These are phyloP conservation scores for Mastomys coucha DNA, from an alignment of 2,113 vertebrate species.

Conservation along the genomic window DNA sequence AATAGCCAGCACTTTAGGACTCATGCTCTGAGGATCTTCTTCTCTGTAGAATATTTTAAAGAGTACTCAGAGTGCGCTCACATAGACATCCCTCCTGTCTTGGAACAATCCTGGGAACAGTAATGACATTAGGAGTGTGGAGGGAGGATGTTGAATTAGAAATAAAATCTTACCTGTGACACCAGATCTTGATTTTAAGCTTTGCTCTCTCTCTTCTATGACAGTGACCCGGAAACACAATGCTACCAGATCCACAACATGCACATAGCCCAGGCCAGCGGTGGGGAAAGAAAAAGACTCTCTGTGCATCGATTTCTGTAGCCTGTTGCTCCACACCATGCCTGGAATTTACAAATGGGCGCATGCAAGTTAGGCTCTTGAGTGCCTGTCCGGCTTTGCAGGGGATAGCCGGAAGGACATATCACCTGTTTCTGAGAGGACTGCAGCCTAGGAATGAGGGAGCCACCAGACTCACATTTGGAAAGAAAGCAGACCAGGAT, in stretches of 20 bases:
- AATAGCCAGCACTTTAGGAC: not conserved
- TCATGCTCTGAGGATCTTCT: not conserved
- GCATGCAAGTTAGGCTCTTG: not conserved
- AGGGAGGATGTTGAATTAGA: no score
- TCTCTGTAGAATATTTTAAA: not conserved
- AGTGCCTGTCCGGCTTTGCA: not conserved
- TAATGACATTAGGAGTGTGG: no score
- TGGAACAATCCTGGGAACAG: not conserved
- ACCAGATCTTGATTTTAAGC: not conserved
- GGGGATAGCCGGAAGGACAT: not conserved
- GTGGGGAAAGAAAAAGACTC: fast-evolving
- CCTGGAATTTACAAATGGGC: not conserved
- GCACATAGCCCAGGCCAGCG: not conserved
- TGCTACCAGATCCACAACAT: fast-evolving
- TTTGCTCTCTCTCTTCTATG: not conserved
- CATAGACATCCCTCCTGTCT: fast-evolving
- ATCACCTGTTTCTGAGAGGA: not conserved
- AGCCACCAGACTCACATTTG: not conserved
- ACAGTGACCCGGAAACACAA: not conserved
- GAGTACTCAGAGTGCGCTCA: fast-evolving
- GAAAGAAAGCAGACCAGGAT: not conserved
- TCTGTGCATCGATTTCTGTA: fast-evolving
- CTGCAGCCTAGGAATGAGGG: not conserved
- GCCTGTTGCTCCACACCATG: fast-evolving
- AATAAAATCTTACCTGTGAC: not conserved